phyloP scores from a whole-genome alignment of 2,888 invertebrate genomes.

The Lycaena phlaeas region DNA sequence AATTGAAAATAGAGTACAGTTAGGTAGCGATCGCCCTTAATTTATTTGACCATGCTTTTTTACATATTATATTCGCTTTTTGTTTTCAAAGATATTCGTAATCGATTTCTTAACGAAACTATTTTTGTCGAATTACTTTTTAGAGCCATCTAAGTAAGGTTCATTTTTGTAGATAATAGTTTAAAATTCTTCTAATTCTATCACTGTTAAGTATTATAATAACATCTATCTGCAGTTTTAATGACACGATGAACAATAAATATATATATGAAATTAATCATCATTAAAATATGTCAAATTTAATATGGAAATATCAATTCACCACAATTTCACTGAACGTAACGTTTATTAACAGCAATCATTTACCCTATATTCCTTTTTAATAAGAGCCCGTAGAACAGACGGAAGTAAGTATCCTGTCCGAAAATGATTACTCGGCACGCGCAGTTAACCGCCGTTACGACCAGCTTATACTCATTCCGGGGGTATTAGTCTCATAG shows the following conservation, averaged over 20 bases:
- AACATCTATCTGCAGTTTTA: too few relatives aligned
- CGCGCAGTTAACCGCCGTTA: conserved; percentile 61
- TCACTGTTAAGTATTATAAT: too few relatives aligned
- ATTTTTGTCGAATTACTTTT: too few relatives aligned
- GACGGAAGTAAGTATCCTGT: conserved; percentile 66
- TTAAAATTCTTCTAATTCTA: too few relatives aligned
- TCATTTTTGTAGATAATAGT: too few relatives aligned
- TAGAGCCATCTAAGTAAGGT: too few relatives aligned
- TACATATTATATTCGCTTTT: conserved; percentile 12
- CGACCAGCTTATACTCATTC: conserved; percentile 65
- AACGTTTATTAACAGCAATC: conserved; percentile 21
- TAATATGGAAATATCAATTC: conserved; percentile 16
- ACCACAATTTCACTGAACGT: conserved; percentile 14
- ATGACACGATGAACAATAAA: too few relatives aligned
- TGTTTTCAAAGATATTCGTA: not conserved
- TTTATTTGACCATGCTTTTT: conserved; percentile 34
- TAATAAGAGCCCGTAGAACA: conserved; percentile 55
- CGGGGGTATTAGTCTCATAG: conserved; percentile 62
- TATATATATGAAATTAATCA: too few relatives aligned
- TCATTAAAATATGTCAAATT: too few relatives aligned
- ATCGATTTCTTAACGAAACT: too few relatives aligned
- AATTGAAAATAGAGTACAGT: conserved; percentile 62
- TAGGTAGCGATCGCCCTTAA: conserved; percentile 44
- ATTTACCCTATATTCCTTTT: conserved; percentile 30
- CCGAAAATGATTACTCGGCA: conserved; percentile 67